These are phyloP conservation scores for Tachystola acroxantha DNA, from an alignment of 2,888 invertebrate species.

Conservation along the genomic window DNA sequence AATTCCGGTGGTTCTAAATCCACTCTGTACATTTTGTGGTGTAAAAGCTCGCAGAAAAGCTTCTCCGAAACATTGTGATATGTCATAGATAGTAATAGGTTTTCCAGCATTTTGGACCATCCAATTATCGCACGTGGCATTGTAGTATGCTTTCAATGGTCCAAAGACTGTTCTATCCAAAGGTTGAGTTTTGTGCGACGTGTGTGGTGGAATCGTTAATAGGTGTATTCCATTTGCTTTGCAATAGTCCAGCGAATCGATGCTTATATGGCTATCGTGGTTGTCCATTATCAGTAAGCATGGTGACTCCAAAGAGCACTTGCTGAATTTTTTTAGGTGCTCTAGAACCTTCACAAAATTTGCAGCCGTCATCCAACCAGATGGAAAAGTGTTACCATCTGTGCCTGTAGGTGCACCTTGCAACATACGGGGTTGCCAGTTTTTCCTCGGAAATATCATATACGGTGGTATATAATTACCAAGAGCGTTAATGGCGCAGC, in stretches of 20 bases:
- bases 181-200: conserved; percentile 16
- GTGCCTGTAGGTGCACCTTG: not conserved
- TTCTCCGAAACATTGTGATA: too few species aligned
- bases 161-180: conserved; percentile 20
- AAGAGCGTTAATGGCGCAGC: conserved; percentile 14
- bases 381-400: not conserved
- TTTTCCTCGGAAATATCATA: conserved; percentile 23
- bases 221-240: too few species aligned
- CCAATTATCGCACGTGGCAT: not conserved
- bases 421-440: not conserved
- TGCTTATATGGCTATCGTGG: not conserved
- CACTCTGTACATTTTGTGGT: too few species aligned
- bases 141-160: conserved; percentile 16
- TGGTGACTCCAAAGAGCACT: not conserved
- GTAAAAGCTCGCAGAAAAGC: too few species aligned
- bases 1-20: too few species aligned
- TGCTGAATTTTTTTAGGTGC: not conserved
- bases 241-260: too few species aligned
- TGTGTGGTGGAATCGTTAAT: not conserved
- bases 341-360: not conserved
- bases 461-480: conserved; percentile 15
- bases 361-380: not conserved
- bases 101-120: too few species aligned
- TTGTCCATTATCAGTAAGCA: not conserved
- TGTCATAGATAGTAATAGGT: too few species aligned